Conservation (phyloP, 2,888 invertebrate genomes). For the Cyrtodaria siliqua region DNA sequence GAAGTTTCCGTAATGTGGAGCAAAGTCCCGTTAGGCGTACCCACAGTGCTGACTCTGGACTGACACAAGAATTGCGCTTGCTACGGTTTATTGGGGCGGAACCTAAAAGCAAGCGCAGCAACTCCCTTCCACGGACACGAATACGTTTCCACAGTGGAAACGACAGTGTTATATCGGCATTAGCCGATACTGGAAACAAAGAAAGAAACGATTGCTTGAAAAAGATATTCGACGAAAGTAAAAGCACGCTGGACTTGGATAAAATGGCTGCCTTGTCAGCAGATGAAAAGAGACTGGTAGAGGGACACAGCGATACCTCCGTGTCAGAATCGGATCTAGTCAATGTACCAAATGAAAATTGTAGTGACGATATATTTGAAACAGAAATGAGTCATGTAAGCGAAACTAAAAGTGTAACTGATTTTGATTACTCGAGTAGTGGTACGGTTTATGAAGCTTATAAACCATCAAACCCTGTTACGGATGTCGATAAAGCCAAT, state of each 20-base stretch:
- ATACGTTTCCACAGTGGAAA: slow-evolving; percentile 58
- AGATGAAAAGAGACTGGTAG: slow-evolving; percentile 44
- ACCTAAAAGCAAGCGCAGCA: slow-evolving; percentile 64
- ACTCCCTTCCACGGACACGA: slow-evolving; percentile 53
- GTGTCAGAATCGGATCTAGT: slow-evolving; percentile 26
- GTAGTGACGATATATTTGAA: too few relatives aligned
- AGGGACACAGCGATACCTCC: slow-evolving; percentile 48
- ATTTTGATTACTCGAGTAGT: too few relatives aligned
- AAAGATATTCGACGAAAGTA: slow-evolving; percentile 15
- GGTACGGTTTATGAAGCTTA: too few relatives aligned
- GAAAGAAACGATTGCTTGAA: slow-evolving; percentile 3
- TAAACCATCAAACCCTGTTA: too few relatives aligned
- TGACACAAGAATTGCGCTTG: slow-evolving; percentile 68
- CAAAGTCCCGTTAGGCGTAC: slow-evolving; percentile 58
- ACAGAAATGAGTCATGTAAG: too few relatives aligned
- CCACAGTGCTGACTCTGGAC: slow-evolving; percentile 58
- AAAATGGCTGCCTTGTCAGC: slow-evolving; percentile 41
- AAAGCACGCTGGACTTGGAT: slow-evolving; percentile 26
- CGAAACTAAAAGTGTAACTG: too few relatives aligned
- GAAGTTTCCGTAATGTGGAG: slow-evolving; percentile 62
- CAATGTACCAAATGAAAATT: slow-evolving; percentile 2
- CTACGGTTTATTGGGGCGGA: slow-evolving; percentile 67
- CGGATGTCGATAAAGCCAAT: slow-evolving; percentile 5
- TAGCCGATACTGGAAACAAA: slow-evolving; percentile 3
- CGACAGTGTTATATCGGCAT: slow-evolving; percentile 13